These are phyloP conservation scores for Stomorhina lunata DNA, from an alignment of 2,888 invertebrate species.

Conservation along the genomic window DNA sequence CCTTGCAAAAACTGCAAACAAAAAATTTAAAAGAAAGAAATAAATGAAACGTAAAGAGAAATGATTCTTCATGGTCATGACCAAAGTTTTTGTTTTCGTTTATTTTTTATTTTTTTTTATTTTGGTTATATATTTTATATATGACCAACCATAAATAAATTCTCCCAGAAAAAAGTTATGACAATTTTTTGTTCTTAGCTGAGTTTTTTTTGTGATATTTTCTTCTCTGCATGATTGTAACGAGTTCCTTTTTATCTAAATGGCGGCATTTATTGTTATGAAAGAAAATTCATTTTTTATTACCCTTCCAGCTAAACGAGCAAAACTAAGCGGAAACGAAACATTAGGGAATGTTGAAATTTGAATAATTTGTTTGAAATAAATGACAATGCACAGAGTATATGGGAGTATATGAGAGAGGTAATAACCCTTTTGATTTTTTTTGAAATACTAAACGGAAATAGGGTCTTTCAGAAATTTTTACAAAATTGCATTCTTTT, in stretches of 20 bases:
- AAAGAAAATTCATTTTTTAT: not conserved
- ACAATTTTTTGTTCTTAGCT: not conserved
- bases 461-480: too few relatives aligned
- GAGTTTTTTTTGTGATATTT: not conserved
- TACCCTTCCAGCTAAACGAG: not conserved
- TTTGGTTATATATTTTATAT: too few relatives aligned
- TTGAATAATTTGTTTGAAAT: not conserved
- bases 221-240: not conserved
- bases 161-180: not conserved
- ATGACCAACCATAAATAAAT: not conserved
- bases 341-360: not conserved
- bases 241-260: constrained; percentile 6
- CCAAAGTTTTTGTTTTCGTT: constrained; percentile 12
- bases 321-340: not conserved
- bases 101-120: not conserved
- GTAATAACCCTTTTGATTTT: too few relatives aligned
- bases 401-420: too few relatives aligned
- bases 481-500: too few relatives aligned
- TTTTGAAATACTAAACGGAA: too few relatives aligned
- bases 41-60: not conserved
- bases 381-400: not conserved
- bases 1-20: not conserved
- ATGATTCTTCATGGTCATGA: constrained; percentile 40
- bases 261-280: not conserved
- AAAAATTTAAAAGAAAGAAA: too few relatives aligned